Percentiles rank a stretch among this genome's conserved stretches.
phyloP scores from a whole-genome alignment of 2,797 vertebrate species.

The Cuniculus paca region DNA sequence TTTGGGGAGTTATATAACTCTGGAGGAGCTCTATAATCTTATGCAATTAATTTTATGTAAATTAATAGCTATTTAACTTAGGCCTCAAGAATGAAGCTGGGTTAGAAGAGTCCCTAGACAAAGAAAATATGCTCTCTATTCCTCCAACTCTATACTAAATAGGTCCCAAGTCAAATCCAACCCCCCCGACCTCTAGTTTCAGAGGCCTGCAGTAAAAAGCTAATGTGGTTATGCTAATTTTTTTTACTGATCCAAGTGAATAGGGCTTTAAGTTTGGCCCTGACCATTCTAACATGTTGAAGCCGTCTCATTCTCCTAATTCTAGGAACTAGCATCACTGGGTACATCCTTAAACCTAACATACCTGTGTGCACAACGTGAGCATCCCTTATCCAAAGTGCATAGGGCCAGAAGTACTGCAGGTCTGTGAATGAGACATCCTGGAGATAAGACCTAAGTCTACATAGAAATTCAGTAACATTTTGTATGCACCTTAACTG shows the following conservation, averaged over 20 bases:
- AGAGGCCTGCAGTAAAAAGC: constrained; percentile 11
- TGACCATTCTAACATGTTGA: neutral
- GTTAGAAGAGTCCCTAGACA: neutral
- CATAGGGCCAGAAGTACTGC: neutral
- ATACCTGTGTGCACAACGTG: neutral
- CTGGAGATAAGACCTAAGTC: neutral
- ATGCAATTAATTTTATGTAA: constrained; percentile 70
- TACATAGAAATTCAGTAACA: neutral
- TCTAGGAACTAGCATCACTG: neutral
- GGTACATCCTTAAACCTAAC: neutral
- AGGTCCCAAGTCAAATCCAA: neutral
- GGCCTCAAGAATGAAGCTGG: constrained; percentile 54
- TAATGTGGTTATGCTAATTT: neutral
- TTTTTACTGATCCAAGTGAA: constrained; percentile 13
- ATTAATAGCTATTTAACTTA: constrained; percentile 52
- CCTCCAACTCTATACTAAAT: neutral
- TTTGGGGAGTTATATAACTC: constrained; percentile 66
- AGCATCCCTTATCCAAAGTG: neutral
- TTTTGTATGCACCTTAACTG: neutral
- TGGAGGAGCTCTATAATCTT: constrained; percentile 45
- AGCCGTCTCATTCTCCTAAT: constrained; percentile 37
- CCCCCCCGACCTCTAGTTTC: neutral
- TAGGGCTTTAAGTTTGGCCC: neutral
- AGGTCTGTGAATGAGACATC: neutral
- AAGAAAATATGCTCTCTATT: neutral